Percentiles rank a stretch among this genome's conserved stretches.
phyloP scores from a whole-genome alignment of 2,113 vertebrate genomes.

The Synodontis membranacea region DNA sequence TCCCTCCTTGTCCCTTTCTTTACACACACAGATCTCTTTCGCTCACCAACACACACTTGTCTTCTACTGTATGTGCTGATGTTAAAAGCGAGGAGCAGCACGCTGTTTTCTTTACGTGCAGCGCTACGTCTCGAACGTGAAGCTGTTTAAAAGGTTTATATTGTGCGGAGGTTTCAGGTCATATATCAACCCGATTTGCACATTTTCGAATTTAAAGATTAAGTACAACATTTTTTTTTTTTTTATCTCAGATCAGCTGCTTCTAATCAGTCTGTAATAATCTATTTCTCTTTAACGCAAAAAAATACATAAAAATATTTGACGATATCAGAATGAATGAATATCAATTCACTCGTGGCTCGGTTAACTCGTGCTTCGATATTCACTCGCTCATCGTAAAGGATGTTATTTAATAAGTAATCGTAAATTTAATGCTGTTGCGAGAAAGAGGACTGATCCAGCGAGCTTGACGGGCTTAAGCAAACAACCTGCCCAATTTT shows the following conservation, averaged over 20 bases:
- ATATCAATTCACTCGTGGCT: not conserved
- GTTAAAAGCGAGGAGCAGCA: conserved; percentile 54
- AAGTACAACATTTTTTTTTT: not conserved
- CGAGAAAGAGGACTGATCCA: not conserved
- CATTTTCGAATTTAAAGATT: not conserved
- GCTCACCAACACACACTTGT: conserved; percentile 7
- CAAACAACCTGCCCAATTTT: not conserved
- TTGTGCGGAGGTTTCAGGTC: conserved; percentile 16
- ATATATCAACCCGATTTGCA: not conserved
- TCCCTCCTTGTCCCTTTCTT: conserved; percentile 5
- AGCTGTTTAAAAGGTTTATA: conserved; percentile 31
- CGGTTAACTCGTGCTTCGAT: not conserved
- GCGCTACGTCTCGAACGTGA: conserved; percentile 22
- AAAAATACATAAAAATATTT: not conserved
- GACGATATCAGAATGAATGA: not conserved
- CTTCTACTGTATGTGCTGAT: conserved; percentile 56
- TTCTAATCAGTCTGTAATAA: not conserved
- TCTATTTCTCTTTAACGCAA: not conserved
- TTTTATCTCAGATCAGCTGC: not conserved
- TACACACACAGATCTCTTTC: conserved; percentile 21
- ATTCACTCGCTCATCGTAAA: not conserved
- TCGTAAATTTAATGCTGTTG: not conserved
- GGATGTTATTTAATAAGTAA: not conserved
- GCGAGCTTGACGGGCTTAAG: not conserved
- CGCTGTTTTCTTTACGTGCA: conserved; percentile 59